Evolutionary conservation across 2,888 invertebrate genomes (phyloP).

Genomic region (Sturmia bella): DNA sequence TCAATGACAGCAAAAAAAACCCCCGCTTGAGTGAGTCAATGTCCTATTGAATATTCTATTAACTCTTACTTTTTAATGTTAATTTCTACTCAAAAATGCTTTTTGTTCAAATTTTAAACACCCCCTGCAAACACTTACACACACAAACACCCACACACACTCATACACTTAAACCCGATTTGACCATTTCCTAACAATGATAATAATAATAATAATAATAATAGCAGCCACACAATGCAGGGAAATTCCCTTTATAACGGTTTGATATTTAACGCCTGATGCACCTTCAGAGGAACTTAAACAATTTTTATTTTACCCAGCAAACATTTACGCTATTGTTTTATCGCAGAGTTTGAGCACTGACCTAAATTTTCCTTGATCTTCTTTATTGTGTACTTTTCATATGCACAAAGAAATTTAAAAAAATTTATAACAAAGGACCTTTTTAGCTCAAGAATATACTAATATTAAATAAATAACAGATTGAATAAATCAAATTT

Average conservation of each 20-base stretch:
- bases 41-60: constrained; percentile 57
- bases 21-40: constrained; percentile 52
- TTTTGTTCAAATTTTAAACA: constrained; percentile 1
- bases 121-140: neutral
- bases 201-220: neutral
- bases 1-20: neutral
- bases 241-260: constrained; percentile 15
- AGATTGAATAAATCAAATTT: too few relatives aligned
- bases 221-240: neutral
- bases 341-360: too few relatives aligned
- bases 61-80: constrained; percentile 58
- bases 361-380: too few relatives aligned
- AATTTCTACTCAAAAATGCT: constrained; percentile 20
- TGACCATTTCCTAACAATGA: constrained; percentile 1
- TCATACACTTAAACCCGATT: neutral
- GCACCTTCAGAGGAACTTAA: too few relatives aligned
- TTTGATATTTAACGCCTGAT: neutral
- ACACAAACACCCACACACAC: neutral
- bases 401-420: too few relatives aligned
- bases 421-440: too few relatives aligned
- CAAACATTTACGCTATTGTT: too few relatives aligned
- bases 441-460: too few relatives aligned
- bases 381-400: too few relatives aligned
- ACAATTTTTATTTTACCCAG: too few relatives aligned
- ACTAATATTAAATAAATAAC: too few relatives aligned